Base-by-base conservation (phyloP, 1,140 invertebrate species). In the Radopholus similis region DNA sequence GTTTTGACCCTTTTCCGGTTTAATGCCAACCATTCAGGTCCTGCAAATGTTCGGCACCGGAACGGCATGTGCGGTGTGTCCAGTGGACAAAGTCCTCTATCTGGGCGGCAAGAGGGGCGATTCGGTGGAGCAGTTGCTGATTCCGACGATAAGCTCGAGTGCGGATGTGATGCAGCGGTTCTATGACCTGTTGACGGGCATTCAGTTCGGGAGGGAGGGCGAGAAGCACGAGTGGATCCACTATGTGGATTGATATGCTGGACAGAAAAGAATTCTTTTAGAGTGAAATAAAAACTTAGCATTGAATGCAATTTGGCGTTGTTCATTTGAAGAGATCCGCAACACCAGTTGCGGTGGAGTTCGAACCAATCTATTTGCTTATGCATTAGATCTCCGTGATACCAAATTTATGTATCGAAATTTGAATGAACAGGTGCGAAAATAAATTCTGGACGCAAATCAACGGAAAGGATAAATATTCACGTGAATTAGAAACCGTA, bases 21-120 rank as follows among this genome's bases (percentile, higher is more conserved):
- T 23, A 15, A 35, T 35, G 11, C n/a, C 18, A 57, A 30, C n/a
- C 35, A 13, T 80, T 57, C 35, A 81, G 77, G 30, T 81, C 3
- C 51, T 54, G 18, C 75, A 81, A 68, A 79, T 81, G 26, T 81
- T 81, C 66, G 79, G 80, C 35, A 64, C 80, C 9, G 79, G 79
- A 44, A 81, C 81, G 21, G 81, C 81, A 28, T 82, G 81, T 56
- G 73, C 82, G 6, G 78, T 83, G 30, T 77, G 74, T 21, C 79
- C 79, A 18, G 81, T 81, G 6, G 81, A 75, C 1, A 53, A 71
- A 42, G 82, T 81, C 58, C 49, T 81, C 28, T 80, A 82, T 64
- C 47, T 26, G 1, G 47, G 73, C 42, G 82, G 82, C 66, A 54
- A 38, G 18, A 28, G 57, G 11, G 76, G 64, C 15, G 67, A 65